Conservation (phyloP, 2,113 vertebrate species). For the Gymnorhina tibicen region DNA sequence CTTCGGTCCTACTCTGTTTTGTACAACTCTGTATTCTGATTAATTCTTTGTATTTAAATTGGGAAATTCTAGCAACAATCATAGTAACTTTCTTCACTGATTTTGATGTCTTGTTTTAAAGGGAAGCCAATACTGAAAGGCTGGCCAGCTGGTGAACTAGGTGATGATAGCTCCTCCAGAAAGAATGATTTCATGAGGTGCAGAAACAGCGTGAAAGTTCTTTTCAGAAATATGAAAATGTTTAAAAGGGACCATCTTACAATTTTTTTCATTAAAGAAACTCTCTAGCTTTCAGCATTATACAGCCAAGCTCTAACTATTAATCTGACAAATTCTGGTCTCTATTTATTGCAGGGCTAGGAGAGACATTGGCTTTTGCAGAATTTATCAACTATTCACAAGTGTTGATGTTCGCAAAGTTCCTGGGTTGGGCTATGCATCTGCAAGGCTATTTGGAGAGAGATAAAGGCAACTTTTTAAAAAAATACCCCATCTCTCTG, state of each 20-base stretch:
- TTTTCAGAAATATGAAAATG: background rate
- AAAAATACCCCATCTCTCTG: background rate
- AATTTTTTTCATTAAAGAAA: background rate
- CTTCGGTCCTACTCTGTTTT: background rate
- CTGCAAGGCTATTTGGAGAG: slow-evolving; percentile 3
- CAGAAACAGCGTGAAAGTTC: background rate
- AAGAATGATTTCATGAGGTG: background rate
- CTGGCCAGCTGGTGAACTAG: background rate
- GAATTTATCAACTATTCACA: background rate
- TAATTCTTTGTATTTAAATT: background rate
- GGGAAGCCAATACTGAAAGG: background rate
- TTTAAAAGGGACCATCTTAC: background rate
- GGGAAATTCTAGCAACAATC: background rate
- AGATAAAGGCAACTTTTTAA: background rate
- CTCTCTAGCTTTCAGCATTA: background rate
- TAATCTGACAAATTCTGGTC: background rate
- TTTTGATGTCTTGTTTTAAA: background rate
- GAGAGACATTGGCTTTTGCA: background rate
- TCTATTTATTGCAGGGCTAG: background rate
- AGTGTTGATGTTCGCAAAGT: background rate
- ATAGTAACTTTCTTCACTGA: background rate
- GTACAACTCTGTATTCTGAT: background rate
- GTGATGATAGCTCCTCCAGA: background rate
- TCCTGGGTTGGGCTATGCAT: background rate
- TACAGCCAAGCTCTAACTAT: background rate